Evolutionary conservation across 2,797 vertebrate genomes (phyloP).

Genomic region (Danio choprae): DNA sequence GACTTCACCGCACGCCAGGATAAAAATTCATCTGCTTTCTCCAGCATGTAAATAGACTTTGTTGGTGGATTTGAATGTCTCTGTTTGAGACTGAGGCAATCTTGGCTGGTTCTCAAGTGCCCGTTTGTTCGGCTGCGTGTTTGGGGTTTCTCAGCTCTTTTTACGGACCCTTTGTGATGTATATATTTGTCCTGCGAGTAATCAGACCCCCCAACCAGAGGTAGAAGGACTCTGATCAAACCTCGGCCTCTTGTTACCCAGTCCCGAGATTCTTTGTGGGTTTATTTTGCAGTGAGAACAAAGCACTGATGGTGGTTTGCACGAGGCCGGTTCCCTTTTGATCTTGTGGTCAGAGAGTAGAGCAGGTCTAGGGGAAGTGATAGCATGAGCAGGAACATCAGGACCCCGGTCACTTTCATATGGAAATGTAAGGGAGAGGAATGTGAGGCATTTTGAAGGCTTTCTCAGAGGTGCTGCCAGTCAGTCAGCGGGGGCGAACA

Average conservation of each 20-base stretch:
- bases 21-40: conserved; percentile 2
- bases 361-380: conserved; percentile 44
- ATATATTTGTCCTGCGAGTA: conserved; percentile 46
- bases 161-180: conserved; percentile 42
- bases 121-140: conserved; percentile 28
- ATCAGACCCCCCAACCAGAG: conserved; percentile 26
- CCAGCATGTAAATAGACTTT: conserved; percentile 28
- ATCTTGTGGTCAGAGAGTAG: conserved; percentile 32
- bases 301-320: conserved; percentile 34
- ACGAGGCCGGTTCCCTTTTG: conserved; percentile 33
- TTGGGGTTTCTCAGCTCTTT: conserved; percentile 16
- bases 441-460: conserved; percentile 56
- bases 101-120: conserved; percentile 26
- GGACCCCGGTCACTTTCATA: conserved; percentile 66
- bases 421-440: conserved; percentile 63
- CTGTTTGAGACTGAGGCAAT: conserved; percentile 42
- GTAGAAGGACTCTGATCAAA: conserved; percentile 5
- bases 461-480: conserved; percentile 61
- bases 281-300: conserved; percentile 36
- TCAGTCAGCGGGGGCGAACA: conserved; percentile 44
- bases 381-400: conserved; percentile 58
- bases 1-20: background rate
- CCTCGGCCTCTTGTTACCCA: conserved; percentile 27
- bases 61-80: conserved; percentile 42
- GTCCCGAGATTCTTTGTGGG: conserved; percentile 35